Evolutionary conservation across 2,113 vertebrate species (phyloP).

Genomic region (Lophius piscatorius): DNA sequence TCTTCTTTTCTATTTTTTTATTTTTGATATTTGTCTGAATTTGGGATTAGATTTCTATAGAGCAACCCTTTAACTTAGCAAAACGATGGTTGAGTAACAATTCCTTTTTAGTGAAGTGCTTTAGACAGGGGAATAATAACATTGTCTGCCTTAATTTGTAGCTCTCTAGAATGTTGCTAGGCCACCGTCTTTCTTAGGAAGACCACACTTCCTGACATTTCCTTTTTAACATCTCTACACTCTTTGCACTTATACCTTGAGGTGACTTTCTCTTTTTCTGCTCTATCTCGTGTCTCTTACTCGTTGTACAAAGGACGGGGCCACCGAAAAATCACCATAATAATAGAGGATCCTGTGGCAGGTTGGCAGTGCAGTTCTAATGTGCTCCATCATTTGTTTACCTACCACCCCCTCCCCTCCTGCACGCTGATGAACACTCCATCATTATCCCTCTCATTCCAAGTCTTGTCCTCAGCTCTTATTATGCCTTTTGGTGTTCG

Average conservation of each 20-base stretch:
- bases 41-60: no score
- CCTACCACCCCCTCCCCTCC: constrained; percentile 16
- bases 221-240: constrained; percentile 1
- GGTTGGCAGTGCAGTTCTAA: constrained; percentile 85
- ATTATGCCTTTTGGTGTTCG: constrained; percentile 19
- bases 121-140: not conserved
- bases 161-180: not conserved
- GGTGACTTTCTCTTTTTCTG: constrained; percentile 64
- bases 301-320: constrained; percentile 80
- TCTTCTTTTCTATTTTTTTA: no score
- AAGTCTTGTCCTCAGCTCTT: constrained; percentile 29
- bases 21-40: no score
- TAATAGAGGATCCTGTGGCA: constrained; percentile 98
- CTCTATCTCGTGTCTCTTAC: constrained; percentile 53
- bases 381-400: constrained; percentile 67
- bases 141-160: not conserved
- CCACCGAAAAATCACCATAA: constrained; percentile 97
- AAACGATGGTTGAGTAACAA: no score
- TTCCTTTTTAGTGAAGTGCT: not conserved
- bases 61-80: not conserved
- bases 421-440: constrained; percentile 46
- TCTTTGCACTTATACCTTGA: constrained; percentile 30
- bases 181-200: not conserved
- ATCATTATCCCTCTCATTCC: constrained; percentile 37
- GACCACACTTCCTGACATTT: constrained; percentile 1